These are phyloP conservation scores for Channa maculata DNA, from an alignment of 2,113 vertebrate species.

Conservation along the genomic window DNA sequence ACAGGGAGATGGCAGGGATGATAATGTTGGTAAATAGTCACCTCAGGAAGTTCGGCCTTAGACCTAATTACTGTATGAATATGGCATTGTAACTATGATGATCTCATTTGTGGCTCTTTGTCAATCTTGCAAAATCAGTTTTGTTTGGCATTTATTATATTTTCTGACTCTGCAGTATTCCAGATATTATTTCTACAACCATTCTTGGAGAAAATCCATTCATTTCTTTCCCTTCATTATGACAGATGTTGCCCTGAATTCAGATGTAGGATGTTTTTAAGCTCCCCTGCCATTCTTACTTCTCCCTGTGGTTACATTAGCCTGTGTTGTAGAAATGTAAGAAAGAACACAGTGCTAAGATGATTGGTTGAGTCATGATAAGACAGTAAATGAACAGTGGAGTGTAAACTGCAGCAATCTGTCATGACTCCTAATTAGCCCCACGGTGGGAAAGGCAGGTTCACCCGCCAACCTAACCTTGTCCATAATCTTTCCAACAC, in stretches of 20 bases:
- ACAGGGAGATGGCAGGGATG: neutral
- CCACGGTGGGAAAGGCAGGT: constrained; percentile 13
- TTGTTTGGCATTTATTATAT: constrained; percentile 1
- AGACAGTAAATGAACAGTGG: constrained; percentile 35
- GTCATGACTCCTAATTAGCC: constrained; percentile 60
- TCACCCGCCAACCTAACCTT: constrained; percentile 32
- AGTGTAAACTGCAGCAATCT: constrained; percentile 35
- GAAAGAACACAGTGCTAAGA: constrained; percentile 23
- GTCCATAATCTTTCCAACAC: constrained; percentile 41
- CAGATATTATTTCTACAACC: constrained; percentile 30
- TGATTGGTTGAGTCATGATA: constrained; percentile 46
- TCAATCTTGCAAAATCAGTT: neutral
- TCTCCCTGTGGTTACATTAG: constrained; percentile 27
- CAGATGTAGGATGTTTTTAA: neutral
- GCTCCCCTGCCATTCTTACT: constrained; percentile 6
- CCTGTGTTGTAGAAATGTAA: constrained; percentile 10
- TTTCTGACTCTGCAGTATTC: constrained; percentile 2
- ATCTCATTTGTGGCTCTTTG: neutral
- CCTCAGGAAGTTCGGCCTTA: neutral
- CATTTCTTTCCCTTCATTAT: constrained; percentile 6
- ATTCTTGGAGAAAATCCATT: neutral
- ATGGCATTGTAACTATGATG: neutral
- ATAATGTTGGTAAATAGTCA: constrained; percentile 6
- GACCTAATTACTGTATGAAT: neutral
- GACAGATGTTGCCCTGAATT: constrained; percentile 44